Percentiles rank a stretch among this genome's conserved stretches.
phyloP scores from a whole-genome alignment of 2,797 vertebrate species.

The Sardinella longiceps region DNA sequence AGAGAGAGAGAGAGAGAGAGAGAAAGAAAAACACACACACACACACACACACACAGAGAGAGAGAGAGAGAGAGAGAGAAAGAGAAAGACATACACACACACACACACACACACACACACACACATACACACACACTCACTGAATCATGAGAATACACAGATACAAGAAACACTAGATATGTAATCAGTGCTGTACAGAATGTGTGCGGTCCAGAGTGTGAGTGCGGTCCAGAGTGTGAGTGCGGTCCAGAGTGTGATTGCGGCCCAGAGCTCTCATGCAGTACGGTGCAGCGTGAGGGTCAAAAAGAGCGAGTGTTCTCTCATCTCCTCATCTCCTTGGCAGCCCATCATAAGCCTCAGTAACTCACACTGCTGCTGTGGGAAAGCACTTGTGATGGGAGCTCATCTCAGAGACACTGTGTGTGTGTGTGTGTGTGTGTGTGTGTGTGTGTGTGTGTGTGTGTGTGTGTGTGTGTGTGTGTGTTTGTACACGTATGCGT shows the following conservation, averaged over 20 bases:
- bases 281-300: background rate
- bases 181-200: too few relatives aligned
- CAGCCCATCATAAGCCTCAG: background rate
- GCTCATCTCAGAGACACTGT: background rate
- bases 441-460: background rate
- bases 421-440: conserved; percentile 8
- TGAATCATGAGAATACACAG: background rate
- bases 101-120: too few relatives aligned
- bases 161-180: background rate
- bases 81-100: too few relatives aligned
- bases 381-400: background rate
- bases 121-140: background rate
- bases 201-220: background rate
- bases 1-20: too few relatives aligned
- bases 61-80: too few relatives aligned
- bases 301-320: background rate
- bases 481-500: conserved; percentile 13
- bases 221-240: background rate
- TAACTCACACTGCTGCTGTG: background rate
- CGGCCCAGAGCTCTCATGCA: background rate
- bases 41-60: too few relatives aligned
- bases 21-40: too few relatives aligned
- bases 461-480: conserved; percentile 14
- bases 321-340: background rate
- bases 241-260: background rate